Evolutionary conservation across 2,113 vertebrate species (phyloP).

Genomic region (Gobius niger): DNA sequence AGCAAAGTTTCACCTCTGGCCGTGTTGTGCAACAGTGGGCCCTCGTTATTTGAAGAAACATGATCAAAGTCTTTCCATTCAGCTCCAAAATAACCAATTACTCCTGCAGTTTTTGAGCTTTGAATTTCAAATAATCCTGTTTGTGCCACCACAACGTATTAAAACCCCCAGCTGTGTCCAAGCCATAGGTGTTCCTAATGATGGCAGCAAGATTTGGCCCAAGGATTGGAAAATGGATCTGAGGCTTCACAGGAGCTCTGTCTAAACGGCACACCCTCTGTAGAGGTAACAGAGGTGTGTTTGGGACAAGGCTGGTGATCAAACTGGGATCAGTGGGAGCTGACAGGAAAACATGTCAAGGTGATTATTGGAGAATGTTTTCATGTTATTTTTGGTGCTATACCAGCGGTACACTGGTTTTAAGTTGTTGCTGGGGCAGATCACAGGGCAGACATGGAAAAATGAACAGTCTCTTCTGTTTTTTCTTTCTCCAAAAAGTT

Average conservation of each 20-base stretch:
- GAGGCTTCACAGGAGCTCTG: constrained; percentile 4
- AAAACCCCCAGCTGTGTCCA: constrained; percentile 15
- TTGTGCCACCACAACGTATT: not conserved
- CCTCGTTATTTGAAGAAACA: constrained; percentile 28
- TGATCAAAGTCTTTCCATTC: constrained; percentile 44
- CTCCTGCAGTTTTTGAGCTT: constrained; percentile 30
- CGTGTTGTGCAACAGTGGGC: constrained; percentile 19
- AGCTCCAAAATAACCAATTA: constrained; percentile 30
- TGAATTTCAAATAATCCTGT: constrained; percentile 39
- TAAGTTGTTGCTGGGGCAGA: not conserved
- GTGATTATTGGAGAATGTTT: not conserved
- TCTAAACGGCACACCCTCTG: constrained; percentile 3
- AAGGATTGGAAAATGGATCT: constrained; percentile 18
- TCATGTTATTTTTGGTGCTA: not conserved
- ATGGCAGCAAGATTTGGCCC: constrained; percentile 22
- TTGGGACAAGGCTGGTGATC: not conserved
- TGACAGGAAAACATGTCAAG: not conserved
- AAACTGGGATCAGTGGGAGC: constrained; percentile 14
- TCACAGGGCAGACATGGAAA: not conserved
- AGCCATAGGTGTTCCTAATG: constrained; percentile 6
- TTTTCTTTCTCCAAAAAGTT: no score
- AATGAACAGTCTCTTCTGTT: not conserved
- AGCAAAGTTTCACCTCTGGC: constrained; percentile 23
- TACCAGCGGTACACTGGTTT: not conserved
- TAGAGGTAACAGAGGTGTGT: not conserved